Base-by-base conservation (phyloP, 2,888 invertebrate genomes). In the Glaucopsyche alexis region DNA sequence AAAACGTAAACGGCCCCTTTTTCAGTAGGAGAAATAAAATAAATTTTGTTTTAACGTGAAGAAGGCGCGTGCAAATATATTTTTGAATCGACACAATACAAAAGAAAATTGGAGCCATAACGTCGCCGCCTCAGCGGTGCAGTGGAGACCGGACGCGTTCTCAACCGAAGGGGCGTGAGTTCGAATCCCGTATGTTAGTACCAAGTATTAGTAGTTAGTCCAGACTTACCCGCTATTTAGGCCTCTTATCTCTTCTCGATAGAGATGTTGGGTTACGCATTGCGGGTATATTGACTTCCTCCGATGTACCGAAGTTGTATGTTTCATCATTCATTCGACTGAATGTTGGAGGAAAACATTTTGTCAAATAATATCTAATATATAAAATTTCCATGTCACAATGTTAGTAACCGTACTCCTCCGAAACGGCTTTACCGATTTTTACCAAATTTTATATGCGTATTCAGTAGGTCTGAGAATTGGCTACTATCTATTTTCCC, bases 201-300 rank as follows among this genome's bases (percentile, higher is more conserved):
- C n/a, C 7, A 13, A 47, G 47, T 19, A n/a, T 16, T 16, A 42
- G 1, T 66, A 2, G n/a, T 38, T 19, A 19, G 9, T 5, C 16
- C 16, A 50, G 50, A 49, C 13, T 67, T 9, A 74, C 78, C 79
- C 78, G 78, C 80, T 78, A 75, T 83, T 85, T 84, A 84, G 85
- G 83, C 85, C 83, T 81, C 77, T 77, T 73, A 74, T 81, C 80
- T 82, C 80, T 81, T 40, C 1, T 71, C 50, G n/a, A 80, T 83
- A 80, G 84, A 81, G 81, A 80, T 77, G 71, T 76, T 76, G 81
- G 83, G 85, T 84, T 85, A 85, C 85, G 85, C 84, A 82, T 75
- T 80, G 74, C 80, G 83, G 83, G 83, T 73, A 84, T 29, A 82
- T n/a, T 60, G 14, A 71, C 40, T 45, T 71, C 71, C 60, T 19